A percentile compares a stretch with the other conserved stretches of the same genome.
These are phyloP conservation scores for Microplitis demolitor DNA, from an alignment of 1,140 invertebrate genomes.

Conservation along the genomic window DNA sequence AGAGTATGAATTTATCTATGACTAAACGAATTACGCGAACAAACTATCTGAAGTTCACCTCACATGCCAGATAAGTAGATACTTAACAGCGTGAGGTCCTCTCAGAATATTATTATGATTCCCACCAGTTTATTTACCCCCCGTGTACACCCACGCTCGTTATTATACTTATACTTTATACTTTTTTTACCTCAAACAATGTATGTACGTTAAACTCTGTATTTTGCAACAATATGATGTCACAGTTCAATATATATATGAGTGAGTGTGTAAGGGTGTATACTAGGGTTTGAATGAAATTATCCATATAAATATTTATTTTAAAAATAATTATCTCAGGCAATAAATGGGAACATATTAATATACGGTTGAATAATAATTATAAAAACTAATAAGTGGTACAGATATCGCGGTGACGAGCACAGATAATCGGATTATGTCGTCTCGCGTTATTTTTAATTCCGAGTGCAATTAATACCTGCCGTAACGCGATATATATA, in stretches of 20 bases:
- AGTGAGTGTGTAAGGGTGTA: too few relatives aligned
- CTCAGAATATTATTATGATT: background rate
- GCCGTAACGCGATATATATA: constrained; percentile 35
- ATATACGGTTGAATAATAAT: too few relatives aligned
- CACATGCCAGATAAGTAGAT: background rate
- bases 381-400: too few relatives aligned
- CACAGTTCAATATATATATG: too few relatives aligned
- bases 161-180: constrained; percentile 1
- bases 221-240: background rate
- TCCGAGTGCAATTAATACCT: constrained; percentile 40
- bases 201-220: background rate
- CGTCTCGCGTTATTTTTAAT: constrained; percentile 43
- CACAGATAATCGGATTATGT: constrained; percentile 45
- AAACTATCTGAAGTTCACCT: background rate
- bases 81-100: constrained; percentile 21
- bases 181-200: background rate
- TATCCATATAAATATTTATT: too few relatives aligned
- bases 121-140: constrained; percentile 17
- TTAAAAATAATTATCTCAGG: too few relatives aligned
- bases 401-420: constrained; percentile 1
- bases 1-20: background rate
- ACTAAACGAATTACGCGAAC: constrained; percentile 21
- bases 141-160: constrained; percentile 9
- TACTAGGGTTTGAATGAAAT: too few relatives aligned
- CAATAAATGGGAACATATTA: too few relatives aligned